Percentiles rank a stretch among this genome's conserved stretches.
These are phyloP conservation scores for Chrysotoxum bicinctum DNA, from an alignment of 2,888 invertebrate species.

Conservation along the genomic window DNA sequence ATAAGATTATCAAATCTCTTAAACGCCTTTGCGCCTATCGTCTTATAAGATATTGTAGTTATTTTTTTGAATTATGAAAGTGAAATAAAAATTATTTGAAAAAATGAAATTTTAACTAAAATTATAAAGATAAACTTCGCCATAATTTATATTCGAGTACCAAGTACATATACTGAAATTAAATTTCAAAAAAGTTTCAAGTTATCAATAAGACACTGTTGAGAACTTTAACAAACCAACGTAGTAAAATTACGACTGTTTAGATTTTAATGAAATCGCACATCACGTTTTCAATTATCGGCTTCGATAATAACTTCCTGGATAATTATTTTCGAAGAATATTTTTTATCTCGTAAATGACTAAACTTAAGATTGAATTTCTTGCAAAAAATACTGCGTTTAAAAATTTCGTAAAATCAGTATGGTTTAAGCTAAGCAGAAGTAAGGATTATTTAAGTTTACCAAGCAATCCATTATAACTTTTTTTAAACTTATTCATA, in stretches of 20 bases:
- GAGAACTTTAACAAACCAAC: neutral
- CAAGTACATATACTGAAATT: no score
- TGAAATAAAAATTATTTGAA: neutral
- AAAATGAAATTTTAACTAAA: neutral
- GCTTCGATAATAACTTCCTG: neutral
- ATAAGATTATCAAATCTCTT: no score
- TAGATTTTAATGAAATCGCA: neutral
- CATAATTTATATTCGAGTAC: no score
- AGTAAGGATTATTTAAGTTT: neutral
- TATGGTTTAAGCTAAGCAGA: neutral
- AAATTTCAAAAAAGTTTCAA: no score
- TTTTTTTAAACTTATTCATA: neutral
- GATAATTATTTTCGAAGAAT: neutral
- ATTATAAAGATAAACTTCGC: no score
- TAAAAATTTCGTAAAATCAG: neutral
- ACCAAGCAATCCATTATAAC: no score
- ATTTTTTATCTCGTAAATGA: neutral
- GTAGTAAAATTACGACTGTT: neutral
- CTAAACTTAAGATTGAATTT: neutral
- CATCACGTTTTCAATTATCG: slow-evolving; percentile 7
- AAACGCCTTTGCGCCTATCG: no score
- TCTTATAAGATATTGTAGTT: no score
- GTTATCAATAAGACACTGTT: no score
- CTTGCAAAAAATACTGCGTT: neutral
- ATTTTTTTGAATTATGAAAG: neutral